Percentiles rank a stretch among this genome's conserved stretches.
phyloP scores from a whole-genome alignment of 1,140 invertebrate species.

The Camponotus floridanus region DNA sequence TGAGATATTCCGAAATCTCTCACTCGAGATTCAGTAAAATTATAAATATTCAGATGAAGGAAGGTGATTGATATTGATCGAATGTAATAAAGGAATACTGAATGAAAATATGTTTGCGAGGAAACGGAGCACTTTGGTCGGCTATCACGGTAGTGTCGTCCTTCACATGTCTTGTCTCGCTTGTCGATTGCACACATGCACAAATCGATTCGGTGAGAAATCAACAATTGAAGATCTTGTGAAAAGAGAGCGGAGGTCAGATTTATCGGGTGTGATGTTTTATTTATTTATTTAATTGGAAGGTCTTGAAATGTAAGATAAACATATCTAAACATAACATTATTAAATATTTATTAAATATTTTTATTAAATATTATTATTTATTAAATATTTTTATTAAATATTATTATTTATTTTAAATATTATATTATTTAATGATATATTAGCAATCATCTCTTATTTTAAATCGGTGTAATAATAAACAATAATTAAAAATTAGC shows the following conservation, averaged over 20 bases:
- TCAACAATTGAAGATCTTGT: neutral
- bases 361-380: no score
- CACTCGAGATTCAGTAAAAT: neutral
- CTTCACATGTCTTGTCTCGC: slow-evolving; percentile 1
- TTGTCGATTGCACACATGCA: neutral
- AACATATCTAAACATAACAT: no score
- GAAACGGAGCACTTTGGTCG: slow-evolving; percentile 35
- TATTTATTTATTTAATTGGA: neutral
- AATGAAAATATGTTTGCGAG: neutral
- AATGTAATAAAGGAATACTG: neutral
- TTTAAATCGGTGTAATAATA: no score
- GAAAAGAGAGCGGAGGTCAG: neutral
- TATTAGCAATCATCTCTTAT: no score
- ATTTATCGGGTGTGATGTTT: neutral
- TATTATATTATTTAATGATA: no score
- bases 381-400: no score
- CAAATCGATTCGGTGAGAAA: neutral
- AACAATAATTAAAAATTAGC: no score
- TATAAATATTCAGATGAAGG: neutral
- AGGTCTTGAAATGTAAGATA: no score
- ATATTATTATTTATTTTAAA: no score
- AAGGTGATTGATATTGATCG: neutral
- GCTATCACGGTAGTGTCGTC: slow-evolving; percentile 30
- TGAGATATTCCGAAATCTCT: neutral
- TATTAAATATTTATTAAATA: no score